These are phyloP conservation scores for Mixornis gularis DNA, from an alignment of 2,113 vertebrate species.

Conservation along the genomic window DNA sequence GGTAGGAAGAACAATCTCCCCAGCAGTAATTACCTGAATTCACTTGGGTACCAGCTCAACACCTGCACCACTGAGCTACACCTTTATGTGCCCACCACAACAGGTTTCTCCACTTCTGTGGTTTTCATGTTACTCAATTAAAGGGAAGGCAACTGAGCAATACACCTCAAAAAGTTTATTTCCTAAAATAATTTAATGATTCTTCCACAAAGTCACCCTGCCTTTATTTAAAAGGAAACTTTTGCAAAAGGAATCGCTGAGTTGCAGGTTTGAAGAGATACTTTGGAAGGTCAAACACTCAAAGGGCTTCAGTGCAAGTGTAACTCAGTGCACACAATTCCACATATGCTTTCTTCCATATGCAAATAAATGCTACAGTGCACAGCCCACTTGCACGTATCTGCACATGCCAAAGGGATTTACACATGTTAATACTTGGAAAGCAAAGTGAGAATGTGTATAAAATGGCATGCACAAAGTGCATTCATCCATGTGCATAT, in stretches of 20 bases:
- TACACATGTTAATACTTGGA: constrained; percentile 56
- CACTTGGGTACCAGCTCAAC: not conserved
- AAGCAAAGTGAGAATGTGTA: constrained; percentile 50
- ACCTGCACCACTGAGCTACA: not conserved
- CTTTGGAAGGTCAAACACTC: not conserved
- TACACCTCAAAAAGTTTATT: not conserved
- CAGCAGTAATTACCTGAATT: not conserved
- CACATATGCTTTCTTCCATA: constrained; percentile 21
- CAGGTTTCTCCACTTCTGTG: not conserved
- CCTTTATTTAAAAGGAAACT: not conserved
- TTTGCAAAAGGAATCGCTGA: not conserved
- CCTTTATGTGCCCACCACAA: not conserved
- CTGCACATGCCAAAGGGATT: constrained; percentile 45
- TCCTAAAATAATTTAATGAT: not conserved
- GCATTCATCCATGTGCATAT: constrained; percentile 20
- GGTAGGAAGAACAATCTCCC: not conserved
- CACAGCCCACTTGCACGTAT: constrained; percentile 22
- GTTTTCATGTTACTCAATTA: not conserved
- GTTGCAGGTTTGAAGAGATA: not conserved
- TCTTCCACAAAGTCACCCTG: not conserved
- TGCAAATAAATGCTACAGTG: constrained; percentile 16
- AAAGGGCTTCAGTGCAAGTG: not conserved
- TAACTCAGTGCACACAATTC: not conserved
- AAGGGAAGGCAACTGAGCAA: not conserved
- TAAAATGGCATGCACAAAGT: constrained; percentile 47